Conservation (phyloP, 2,113 vertebrate genomes). For the Propithecus coquereli region DNA sequence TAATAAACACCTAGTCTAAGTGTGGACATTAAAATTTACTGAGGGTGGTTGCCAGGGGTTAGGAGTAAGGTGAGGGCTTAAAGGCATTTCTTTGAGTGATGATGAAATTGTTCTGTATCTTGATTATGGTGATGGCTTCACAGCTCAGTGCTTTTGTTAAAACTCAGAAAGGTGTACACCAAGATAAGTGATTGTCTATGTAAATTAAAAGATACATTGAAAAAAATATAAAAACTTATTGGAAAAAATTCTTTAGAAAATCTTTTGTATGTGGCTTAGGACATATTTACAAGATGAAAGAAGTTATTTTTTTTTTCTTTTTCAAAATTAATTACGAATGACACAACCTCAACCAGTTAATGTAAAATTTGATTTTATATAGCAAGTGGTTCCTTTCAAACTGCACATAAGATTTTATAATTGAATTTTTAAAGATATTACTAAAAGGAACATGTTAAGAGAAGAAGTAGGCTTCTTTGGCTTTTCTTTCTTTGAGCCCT, state of each 20-base stretch:
- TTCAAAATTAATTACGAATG: background rate
- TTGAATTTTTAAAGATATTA: background rate
- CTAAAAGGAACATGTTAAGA: conserved; percentile 48
- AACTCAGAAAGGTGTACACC: background rate
- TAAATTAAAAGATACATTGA: background rate
- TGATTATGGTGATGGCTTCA: background rate
- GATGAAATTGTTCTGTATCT: background rate
- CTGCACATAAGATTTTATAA: background rate
- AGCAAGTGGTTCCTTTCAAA: background rate
- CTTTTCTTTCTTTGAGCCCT: conserved; percentile 40
- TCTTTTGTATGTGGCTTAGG: background rate
- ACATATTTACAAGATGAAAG: background rate
- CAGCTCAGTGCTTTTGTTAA: background rate
- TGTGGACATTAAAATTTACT: background rate
- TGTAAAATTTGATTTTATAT: background rate
- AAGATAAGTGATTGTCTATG: background rate
- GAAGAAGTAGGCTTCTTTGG: background rate
- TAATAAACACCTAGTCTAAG: background rate
- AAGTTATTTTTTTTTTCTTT: background rate
- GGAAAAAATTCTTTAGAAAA: background rate
- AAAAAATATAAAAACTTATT: background rate
- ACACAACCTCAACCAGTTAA: background rate
- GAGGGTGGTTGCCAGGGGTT: background rate
- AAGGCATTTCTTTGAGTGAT: background rate
- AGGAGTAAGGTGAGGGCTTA: background rate